Evolutionary conservation across 1,140 invertebrate genomes (phyloP), one percentile per base, ranked within the genome.

Genomic region (Drosophila bifasciata): DNA sequence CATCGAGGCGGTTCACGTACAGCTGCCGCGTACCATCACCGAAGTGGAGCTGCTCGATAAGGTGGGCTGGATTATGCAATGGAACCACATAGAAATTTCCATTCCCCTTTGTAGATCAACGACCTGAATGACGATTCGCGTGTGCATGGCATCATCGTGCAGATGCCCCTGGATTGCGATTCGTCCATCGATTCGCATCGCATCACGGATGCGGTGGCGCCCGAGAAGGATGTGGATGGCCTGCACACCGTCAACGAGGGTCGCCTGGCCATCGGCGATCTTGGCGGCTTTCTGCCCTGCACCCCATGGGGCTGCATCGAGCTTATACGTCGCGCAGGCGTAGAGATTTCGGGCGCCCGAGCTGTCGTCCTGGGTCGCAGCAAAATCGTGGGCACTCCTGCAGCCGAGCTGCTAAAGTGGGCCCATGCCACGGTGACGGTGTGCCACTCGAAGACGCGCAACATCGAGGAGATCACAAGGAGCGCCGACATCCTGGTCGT

Each of bases 321-420:
- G 91, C 93, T 99, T 1, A 99, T 99, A 62, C 97, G 96, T 90
- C 94, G 95, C 64, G 94, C 94, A 45, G 97, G 97, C 1, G 93
- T 97, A 0, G 86, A 93, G 60, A 96, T 99, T 17, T 93, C 94
- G 40, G 98, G 98, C 5, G 95, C 96, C 36, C 93, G 94, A 52
- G 98, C 98, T 9, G 98, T 99, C 13, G 98, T 99, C 8, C 91
- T 99, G 41, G 99, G 99, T 3, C 93, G 98, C 69, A 99, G 98
- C 92, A 98, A 99, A 93, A 99, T 99, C 89, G 98, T 99, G 5
- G 99, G 99, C 19, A 97, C 97, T 0, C 99, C 99, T 0, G 96
- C 97, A 55, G 94, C 98, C 0, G 97, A 99, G 92, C 92, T 99
- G 9, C 93, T 99, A 6, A 97, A 98, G 92, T 99, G 98, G 98